Conservation (phyloP, 2,888 invertebrate species). For the Lumbricus terrestris region DNA sequence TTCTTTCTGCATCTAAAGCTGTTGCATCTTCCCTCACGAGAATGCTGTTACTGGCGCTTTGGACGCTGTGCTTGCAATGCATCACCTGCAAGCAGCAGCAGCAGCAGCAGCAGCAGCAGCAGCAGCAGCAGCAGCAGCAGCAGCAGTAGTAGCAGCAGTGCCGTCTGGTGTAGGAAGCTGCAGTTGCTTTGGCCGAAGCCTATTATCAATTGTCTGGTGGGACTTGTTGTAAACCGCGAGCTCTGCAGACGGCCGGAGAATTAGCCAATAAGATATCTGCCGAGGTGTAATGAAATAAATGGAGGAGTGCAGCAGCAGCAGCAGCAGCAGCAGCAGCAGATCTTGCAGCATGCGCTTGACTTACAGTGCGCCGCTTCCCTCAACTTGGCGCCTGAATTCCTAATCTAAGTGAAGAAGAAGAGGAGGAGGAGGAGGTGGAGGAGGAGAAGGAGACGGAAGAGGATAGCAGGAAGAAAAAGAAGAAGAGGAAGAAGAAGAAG, state of each 20-base stretch:
- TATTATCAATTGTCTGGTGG: conserved; percentile 3
- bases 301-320: too few relatives aligned
- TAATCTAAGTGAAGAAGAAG: background rate
- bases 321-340: too few relatives aligned
- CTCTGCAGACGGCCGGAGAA: background rate
- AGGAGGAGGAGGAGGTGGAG: too few relatives aligned
- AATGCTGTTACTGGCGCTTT: background rate
- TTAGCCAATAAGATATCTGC: background rate
- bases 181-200: background rate
- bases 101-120: too few relatives aligned
- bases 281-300: background rate
- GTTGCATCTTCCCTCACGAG: background rate
- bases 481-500: too few relatives aligned
- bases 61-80: background rate
- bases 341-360: background rate
- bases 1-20: background rate
- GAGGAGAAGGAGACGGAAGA: too few relatives aligned
- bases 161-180: background rate
- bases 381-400: background rate
- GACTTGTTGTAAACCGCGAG: background rate
- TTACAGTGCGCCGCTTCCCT: background rate
- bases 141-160: background rate
- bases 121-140: background rate
- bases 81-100: background rate
- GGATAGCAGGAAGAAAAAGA: too few relatives aligned